Conservation (phyloP, 2,888 invertebrate species). For the Lacanobia oleracea region DNA sequence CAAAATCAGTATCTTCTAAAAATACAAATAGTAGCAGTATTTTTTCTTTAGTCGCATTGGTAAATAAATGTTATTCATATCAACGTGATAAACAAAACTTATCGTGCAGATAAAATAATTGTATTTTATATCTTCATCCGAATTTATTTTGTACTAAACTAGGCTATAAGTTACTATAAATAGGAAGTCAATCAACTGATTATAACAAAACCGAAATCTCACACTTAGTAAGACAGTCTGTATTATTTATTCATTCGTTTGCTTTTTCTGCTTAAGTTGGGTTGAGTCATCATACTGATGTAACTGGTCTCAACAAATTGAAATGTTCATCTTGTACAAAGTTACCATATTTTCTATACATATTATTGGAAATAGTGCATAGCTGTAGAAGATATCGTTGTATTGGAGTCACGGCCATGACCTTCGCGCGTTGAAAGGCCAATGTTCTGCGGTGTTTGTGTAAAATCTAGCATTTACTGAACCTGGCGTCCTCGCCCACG, state of each 20-base stretch:
- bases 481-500: conserved; percentile 75
- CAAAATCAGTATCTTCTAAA: background rate
- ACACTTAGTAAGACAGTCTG: background rate
- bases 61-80: conserved; percentile 5
- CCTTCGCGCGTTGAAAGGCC: conserved; percentile 79
- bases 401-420: conserved; percentile 71
- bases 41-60: background rate
- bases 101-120: background rate
- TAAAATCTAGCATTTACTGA: conserved; percentile 71
- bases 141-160: background rate
- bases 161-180: background rate
- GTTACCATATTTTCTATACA: background rate
- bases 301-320: background rate
- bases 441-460: conserved; percentile 77
- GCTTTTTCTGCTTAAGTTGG: conserved; percentile 44
- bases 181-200: conserved; percentile 2
- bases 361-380: conserved; percentile 31
- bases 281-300: conserved; percentile 40
- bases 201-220: conserved; percentile 1
- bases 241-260: conserved; percentile 48
- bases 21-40: background rate
- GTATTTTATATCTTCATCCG: background rate
- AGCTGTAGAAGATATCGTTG: conserved; percentile 34
- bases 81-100: conserved; percentile 9
- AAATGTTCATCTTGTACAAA: conserved; percentile 3